These are phyloP conservation scores for Enteromius radiatus DNA, from an alignment of 2,797 vertebrate genomes.

Conservation along the genomic window DNA sequence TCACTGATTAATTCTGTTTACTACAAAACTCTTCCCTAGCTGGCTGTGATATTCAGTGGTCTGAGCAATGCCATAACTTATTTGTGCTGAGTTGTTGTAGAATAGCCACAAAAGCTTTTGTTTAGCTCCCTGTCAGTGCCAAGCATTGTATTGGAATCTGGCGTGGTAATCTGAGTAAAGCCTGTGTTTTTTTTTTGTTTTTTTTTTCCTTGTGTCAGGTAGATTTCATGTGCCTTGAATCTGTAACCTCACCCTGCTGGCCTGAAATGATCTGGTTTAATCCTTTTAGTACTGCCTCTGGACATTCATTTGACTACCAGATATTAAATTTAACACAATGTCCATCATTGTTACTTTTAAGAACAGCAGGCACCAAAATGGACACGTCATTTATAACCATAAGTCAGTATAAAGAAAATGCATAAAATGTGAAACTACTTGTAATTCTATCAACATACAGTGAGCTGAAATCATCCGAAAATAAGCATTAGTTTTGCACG, in stretches of 20 bases:
- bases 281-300: neutral
- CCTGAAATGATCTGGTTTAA: neutral
- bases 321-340: neutral
- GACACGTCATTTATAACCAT: neutral
- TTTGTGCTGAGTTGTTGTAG: slow-evolving; percentile 34
- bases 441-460: neutral
- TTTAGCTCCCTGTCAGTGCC: slow-evolving; percentile 28
- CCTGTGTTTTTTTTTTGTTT: slow-evolving; percentile 22
- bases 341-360: neutral
- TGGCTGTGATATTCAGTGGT: slow-evolving; percentile 27
- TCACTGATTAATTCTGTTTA: slow-evolving; percentile 33
- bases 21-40: neutral
- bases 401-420: too few species aligned
- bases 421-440: neutral
- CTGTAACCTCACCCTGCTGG: slow-evolving; percentile 1
- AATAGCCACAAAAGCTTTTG: slow-evolving; percentile 7
- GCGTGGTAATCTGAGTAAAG: slow-evolving; percentile 51
- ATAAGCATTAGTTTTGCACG: neutral
- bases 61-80: slow-evolving; percentile 24
- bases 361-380: neutral
- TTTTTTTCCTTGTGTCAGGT: slow-evolving; percentile 18
- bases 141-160: slow-evolving; percentile 40
- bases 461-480: too few species aligned
- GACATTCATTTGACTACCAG: neutral
- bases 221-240: slow-evolving; percentile 15